Evolutionary conservation across 53 echinoderm and acorn worm species (phyloP).

Genomic region (Arbacia lixula): DNA sequence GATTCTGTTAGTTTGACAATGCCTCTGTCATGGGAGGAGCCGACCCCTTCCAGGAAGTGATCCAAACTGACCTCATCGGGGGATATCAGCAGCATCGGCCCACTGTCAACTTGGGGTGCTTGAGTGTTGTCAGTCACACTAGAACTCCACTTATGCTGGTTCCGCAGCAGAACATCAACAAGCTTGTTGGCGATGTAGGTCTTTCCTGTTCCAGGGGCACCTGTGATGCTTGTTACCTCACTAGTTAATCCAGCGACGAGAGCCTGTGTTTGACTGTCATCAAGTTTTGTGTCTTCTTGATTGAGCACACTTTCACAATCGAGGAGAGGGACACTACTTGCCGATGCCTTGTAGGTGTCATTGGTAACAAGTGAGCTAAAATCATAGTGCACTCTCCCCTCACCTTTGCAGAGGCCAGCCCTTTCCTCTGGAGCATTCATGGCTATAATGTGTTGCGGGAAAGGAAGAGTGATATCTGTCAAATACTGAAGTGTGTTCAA

Average conservation of each 20-base stretch:
- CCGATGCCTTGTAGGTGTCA: constrained; percentile 3
- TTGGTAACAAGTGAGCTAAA: constrained; percentile 22
- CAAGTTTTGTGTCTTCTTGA: constrained; percentile 57
- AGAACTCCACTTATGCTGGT: constrained; percentile 52
- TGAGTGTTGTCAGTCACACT: background rate
- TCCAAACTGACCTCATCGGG: constrained; percentile 23
- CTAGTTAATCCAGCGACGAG: constrained; percentile 77
- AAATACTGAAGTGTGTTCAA: constrained; percentile 68
- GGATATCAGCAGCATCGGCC: constrained; percentile 26
- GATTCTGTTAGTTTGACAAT: background rate
- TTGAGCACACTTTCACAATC: constrained; percentile 64
- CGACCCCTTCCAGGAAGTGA: constrained; percentile 27
- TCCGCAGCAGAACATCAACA: constrained; percentile 75
- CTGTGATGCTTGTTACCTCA: constrained; percentile 84
- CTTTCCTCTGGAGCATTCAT: constrained; percentile 4
- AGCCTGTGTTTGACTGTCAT: constrained; percentile 75
- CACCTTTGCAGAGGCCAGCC: constrained; percentile 31
- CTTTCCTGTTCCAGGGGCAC: constrained; percentile 93
- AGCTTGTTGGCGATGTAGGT: constrained; percentile 83
- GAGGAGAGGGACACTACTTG: constrained; percentile 21
- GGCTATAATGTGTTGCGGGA: constrained; percentile 67
- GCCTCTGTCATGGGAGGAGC: background rate
- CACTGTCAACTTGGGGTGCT: constrained; percentile 11
- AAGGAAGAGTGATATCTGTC: constrained; percentile 62
- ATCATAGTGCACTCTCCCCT: constrained; percentile 4